These are phyloP conservation scores for Synanthedon andrenaeformis DNA, from an alignment of 2,888 invertebrate species.

Conservation along the genomic window DNA sequence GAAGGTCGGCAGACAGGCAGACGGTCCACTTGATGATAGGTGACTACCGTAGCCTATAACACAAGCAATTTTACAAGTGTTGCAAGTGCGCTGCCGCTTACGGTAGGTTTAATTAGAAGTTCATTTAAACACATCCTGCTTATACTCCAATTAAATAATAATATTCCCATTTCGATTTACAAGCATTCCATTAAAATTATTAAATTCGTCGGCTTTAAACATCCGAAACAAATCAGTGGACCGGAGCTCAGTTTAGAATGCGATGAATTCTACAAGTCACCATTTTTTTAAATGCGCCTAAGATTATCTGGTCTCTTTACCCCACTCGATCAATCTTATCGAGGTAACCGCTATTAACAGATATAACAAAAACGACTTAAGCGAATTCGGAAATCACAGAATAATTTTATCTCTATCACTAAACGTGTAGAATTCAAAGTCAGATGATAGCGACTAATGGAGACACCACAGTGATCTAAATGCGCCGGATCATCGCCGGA, in stretches of 20 bases:
- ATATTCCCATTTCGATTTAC: no score
- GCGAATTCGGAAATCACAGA: not conserved
- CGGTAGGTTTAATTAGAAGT: no score
- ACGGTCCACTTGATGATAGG: no score
- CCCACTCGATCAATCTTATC: slow-evolving; percentile 71
- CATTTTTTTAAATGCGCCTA: slow-evolving; percentile 50
- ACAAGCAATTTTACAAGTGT: no score
- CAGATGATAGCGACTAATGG: slow-evolving; percentile 18
- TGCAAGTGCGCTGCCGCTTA: no score
- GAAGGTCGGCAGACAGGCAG: no score
- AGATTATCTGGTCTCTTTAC: slow-evolving; percentile 66
- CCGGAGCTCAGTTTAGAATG: slow-evolving; percentile 46
- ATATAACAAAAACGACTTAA: not conserved
- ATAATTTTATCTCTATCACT: not conserved
- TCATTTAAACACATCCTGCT: no score
- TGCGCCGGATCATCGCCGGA: slow-evolving; percentile 66
- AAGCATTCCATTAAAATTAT: not conserved
- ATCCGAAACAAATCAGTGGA: slow-evolving; percentile 36
- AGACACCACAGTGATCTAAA: slow-evolving; percentile 37
- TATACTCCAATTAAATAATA: no score
- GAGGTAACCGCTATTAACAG: slow-evolving; percentile 32
- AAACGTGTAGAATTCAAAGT: slow-evolving; percentile 7
- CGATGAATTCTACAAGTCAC: slow-evolving; percentile 69
- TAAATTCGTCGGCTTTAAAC: slow-evolving; percentile 12
- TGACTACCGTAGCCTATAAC: no score